phyloP scores from a whole-genome alignment of 2,113 vertebrate genomes.

The Spilogale gracilis region DNA sequence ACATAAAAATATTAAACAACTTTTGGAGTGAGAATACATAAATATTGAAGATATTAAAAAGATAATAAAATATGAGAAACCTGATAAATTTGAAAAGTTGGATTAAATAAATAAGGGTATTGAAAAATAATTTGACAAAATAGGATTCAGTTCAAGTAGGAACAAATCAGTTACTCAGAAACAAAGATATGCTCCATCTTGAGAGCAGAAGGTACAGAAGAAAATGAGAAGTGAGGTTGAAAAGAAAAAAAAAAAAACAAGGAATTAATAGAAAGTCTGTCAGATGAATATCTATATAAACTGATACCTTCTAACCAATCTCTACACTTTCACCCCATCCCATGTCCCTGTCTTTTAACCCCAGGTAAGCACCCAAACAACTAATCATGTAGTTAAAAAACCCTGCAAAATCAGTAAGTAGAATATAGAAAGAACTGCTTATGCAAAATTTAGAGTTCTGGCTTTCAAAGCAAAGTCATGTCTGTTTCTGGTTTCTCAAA shows the following conservation, averaged over 20 bases:
- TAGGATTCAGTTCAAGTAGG: background rate
- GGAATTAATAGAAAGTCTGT: background rate
- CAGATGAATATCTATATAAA: background rate
- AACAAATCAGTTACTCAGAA: background rate
- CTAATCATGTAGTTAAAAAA: background rate
- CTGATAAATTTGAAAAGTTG: background rate
- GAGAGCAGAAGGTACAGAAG: background rate
- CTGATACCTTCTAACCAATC: background rate
- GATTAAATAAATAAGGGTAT: background rate
- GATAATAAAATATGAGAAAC: background rate
- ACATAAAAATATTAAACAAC: background rate
- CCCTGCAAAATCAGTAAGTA: background rate
- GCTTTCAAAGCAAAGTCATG: background rate
- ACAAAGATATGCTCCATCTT: background rate
- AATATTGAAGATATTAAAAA: background rate
- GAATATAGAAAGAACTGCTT: background rate
- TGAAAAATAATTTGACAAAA: background rate
- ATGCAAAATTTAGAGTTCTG: background rate
- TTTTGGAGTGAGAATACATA: background rate
- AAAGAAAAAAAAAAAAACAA: background rate
- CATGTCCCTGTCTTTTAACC: background rate
- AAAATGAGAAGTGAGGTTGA: background rate
- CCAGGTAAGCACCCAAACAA: background rate
- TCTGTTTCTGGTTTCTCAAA: background rate
- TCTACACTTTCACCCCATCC: background rate